Base-by-base conservation (phyloP, 2,888 invertebrate genomes). In the Erebia ligea region DNA sequence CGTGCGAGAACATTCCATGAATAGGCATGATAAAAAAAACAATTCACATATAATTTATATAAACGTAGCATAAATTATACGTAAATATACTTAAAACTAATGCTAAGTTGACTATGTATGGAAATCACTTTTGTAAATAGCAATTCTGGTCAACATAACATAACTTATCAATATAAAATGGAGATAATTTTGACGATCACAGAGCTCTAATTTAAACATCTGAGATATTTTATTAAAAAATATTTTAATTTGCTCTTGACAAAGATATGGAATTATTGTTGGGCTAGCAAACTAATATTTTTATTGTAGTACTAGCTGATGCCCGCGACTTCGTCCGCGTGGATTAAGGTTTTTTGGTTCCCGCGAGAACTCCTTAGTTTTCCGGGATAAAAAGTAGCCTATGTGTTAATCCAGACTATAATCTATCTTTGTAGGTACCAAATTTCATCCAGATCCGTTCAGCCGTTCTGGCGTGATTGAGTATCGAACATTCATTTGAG, bases 1-100 rank as follows among this genome's bases (percentile, higher is more conserved):
- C 79, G 83, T 86, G 89, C 90, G 90, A 90, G 86, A 87, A 80
- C 86, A 85, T 88, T 87, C 83, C 77, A 75, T n/a, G 45, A 45
- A 21, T 45, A 62, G 62, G 62, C 62, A 48, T 42, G 54, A 52
- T 48, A 40, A 19, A 19, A 73, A 69, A 74, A 78, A 76, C 59
- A 70, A 84, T 67, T 86, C 88, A 87, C 80, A 82, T 86, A 86
- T 84, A 89, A 88, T 84, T 88, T 83, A 84, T 80, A 80, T 70
- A 65, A 48, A 13, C 63, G 68, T 13, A 62, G 77, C 77, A 84
- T 86, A 88, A 89, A 87, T 89, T 89, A 86, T 86, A 88, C 81
- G 86, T 84, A 86, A 89, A 81, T 78, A 79, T 19, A 78, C 79
- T 88, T 87, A 84, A n/a, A 25, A 50, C 72, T 78, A 81, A 86